Conservation (phyloP, 1,140 invertebrate species). For the Drosophila chauvacae region DNA sequence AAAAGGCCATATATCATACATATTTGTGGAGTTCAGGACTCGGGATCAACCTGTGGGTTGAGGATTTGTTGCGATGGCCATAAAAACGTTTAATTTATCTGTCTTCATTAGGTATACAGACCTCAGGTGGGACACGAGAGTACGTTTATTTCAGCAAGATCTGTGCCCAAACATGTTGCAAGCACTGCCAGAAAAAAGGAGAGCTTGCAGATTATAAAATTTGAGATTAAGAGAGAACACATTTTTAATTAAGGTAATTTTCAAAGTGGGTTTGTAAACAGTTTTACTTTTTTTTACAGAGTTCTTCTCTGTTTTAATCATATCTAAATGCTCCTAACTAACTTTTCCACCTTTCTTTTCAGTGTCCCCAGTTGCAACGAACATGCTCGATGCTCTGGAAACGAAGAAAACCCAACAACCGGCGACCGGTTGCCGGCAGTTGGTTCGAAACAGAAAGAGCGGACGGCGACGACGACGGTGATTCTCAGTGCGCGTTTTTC, state of each 20-base stretch:
- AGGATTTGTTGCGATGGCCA: not conserved
- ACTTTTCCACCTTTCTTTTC: not conserved
- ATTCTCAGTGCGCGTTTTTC: not conserved
- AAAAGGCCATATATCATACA: conserved; percentile 1
- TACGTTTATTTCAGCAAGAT: not conserved
- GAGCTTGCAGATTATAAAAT: not conserved
- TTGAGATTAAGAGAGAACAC: too few species aligned
- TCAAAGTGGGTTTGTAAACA: not conserved
- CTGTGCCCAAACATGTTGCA: conserved; percentile 2
- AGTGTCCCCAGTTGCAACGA: not conserved
- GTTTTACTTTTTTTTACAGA: not conserved
- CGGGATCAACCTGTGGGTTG: not conserved
- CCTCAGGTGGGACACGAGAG: too few species aligned
- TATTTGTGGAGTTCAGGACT: not conserved
- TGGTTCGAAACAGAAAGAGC: conserved; percentile 1
- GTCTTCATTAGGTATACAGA: not conserved
- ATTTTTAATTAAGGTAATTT: not conserved
- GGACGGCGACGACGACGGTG: not conserved
- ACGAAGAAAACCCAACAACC: conserved; percentile 21
- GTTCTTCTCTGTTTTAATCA: not conserved
- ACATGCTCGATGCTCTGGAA: not conserved
- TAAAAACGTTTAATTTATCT: conserved; percentile 11
- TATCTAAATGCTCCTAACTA: too few species aligned
- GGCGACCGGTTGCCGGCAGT: conserved; percentile 15
- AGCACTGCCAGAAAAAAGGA: not conserved